These are phyloP conservation scores for Melanotaenia duboulayi DNA, from an alignment of 2,113 vertebrate species.

Conservation along the genomic window DNA sequence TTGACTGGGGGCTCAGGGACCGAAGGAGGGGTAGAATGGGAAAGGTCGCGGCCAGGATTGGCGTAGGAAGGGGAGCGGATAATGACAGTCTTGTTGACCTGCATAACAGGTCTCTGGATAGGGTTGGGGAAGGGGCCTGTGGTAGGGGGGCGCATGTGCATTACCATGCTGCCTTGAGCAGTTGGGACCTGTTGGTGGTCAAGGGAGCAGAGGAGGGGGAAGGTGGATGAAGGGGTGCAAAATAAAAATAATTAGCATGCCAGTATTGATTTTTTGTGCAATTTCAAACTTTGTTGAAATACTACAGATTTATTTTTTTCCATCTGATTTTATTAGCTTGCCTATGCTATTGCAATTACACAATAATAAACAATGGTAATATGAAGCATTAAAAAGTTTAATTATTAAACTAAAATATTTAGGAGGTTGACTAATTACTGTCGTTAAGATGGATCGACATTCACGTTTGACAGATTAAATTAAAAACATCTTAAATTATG, in stretches of 20 bases:
- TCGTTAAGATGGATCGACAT: neutral
- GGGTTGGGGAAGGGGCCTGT: constrained; percentile 85
- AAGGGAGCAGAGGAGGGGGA: neutral
- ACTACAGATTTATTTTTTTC: neutral
- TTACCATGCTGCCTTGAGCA: constrained; percentile 85
- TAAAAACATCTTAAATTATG: neutral
- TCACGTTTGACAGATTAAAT: neutral
- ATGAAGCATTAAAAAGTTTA: neutral
- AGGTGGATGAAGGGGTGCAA: neutral
- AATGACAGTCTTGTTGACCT: constrained; percentile 85
- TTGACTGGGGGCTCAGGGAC: constrained; percentile 79
- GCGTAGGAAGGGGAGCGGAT: constrained; percentile 83
- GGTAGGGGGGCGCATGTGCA: constrained; percentile 86
- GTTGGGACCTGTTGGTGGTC: constrained; percentile 73
- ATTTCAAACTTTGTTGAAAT: constrained; percentile 12
- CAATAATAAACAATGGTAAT: neutral
- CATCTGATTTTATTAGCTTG: neutral
- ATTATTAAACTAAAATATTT: neutral
- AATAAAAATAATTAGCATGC: constrained; percentile 35
- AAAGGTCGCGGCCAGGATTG: constrained; percentile 75
- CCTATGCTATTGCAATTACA: neutral
- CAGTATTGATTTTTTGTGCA: neutral
- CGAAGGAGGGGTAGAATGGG: constrained; percentile 78
- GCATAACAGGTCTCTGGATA: constrained; percentile 87
- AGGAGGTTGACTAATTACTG: neutral